Evolutionary conservation across 2,888 invertebrate species (phyloP), one percentile per base, ranked within the genome.

Genomic region (Meganola albula): DNA sequence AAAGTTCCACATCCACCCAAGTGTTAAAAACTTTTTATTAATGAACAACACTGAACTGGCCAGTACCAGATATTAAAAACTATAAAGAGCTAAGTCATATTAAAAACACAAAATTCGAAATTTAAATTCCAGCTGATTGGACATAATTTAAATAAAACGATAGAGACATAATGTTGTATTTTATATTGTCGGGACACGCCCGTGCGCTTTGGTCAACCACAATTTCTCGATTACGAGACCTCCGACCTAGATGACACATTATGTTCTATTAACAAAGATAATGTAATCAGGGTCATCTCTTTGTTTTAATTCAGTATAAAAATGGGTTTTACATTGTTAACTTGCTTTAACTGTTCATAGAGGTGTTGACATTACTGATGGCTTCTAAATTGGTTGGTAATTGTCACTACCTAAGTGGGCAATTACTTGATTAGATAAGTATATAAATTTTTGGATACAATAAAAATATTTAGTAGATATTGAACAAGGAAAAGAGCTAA

Each of bases 1-100:
- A 68, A 83, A 83, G 45, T 64, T 63, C 80, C 77, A 85, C 84
- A 85, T 85, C 59, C 73, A 79, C 58, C 47, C 45, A 27, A 46
- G 10, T 29, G 6, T 29, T 29, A 10, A 11, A 34, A 31, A 32
- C 35, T 31, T 25, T 27, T 34, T 32, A 2, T 14, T 5, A 23
- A 37, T 4, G 34, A 24, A 40, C 12, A 38, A 35, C n/a, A n/a
- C n/a, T n/a, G n/a, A n/a, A n/a, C n/a, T n/a, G n/a, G n/a, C n/a
- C n/a, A n/a, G n/a, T n/a, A n/a, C n/a, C n/a, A n/a, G n/a, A n/a
- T n/a, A n/a, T n/a, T n/a, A 26, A 31, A 12, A 12, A 2, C 5
- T n/a, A n/a, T n/a, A n/a, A n/a, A n/a, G n/a, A n/a, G n/a, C n/a
- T n/a, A n/a, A n/a, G n/a, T n/a, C n/a, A 33, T 11, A 36, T 27